Conservation (phyloP, 2,888 invertebrate genomes). For the Caenorhabditis panamensis region DNA sequence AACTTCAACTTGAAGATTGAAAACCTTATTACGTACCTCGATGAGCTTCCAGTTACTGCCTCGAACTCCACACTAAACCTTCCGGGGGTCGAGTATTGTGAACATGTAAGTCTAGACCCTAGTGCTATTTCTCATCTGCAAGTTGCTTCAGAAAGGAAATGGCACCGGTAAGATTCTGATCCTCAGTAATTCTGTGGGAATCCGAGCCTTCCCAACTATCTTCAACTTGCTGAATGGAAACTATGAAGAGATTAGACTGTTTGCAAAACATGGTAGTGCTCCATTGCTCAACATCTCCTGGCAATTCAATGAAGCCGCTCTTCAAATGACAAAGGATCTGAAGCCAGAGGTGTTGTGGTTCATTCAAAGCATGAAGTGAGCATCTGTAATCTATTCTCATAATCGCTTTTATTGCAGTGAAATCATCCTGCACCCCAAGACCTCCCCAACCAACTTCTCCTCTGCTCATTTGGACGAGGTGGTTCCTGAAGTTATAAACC, state of each 20-base stretch:
- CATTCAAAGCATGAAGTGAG: conserved; percentile 50
- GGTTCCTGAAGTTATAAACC: too few species aligned
- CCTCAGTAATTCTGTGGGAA: conserved; percentile 42
- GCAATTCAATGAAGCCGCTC: conserved; percentile 19
- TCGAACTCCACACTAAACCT: conserved; percentile 31
- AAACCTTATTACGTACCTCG: background rate
- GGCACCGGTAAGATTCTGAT: conserved; percentile 51
- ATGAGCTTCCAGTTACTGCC: background rate
- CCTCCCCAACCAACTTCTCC: too few species aligned
- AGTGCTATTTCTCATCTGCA: too few species aligned
- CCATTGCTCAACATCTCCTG: conserved; percentile 25
- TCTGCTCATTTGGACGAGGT: background rate
- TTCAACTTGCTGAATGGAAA: conserved; percentile 34
- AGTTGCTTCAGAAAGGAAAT: too few species aligned
- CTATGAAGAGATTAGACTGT: conserved; percentile 37
- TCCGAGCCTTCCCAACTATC: conserved; percentile 44
- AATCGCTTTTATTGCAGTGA: background rate
- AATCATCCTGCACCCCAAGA: background rate
- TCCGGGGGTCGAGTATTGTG: conserved; percentile 34
- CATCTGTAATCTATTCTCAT: background rate
- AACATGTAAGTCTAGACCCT: conserved; percentile 16
- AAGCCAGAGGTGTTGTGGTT: conserved; percentile 55
- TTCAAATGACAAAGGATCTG: conserved; percentile 26
- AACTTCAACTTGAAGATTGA: conserved; percentile 2
- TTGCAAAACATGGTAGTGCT: conserved; percentile 38